Conservation (phyloP, 2,888 invertebrate genomes). For the Elegia similella region DNA sequence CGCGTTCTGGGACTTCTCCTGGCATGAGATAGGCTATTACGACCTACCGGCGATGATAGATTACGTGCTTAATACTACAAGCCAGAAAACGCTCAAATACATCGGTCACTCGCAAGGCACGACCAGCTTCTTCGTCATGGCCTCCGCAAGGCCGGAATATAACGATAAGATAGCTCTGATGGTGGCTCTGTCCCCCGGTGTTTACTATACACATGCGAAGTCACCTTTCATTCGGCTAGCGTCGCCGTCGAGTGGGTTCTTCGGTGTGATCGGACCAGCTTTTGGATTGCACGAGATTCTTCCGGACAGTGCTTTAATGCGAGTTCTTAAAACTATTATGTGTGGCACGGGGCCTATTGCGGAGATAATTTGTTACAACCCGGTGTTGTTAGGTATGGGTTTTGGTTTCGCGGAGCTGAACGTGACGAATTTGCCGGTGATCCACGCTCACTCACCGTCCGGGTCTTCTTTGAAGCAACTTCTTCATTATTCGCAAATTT, state of each 20-base stretch:
- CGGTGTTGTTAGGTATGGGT: neutral
- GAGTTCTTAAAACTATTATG: neutral
- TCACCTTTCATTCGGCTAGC: neutral
- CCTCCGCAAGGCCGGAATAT: slow-evolving; percentile 52
- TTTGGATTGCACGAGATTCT: neutral
- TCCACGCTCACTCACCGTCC: slow-evolving; percentile 20
- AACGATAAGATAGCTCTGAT: slow-evolving; percentile 56
- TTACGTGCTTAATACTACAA: slow-evolving; percentile 48
- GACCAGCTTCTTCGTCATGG: slow-evolving; percentile 53
- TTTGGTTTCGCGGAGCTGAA: slow-evolving; percentile 7
- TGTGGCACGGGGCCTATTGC: neutral
- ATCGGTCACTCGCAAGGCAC: slow-evolving; percentile 72
- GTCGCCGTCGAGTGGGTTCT: neutral
- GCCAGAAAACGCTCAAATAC: slow-evolving; percentile 52
- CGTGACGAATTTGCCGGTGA: slow-evolving; percentile 8
- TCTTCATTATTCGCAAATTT: slow-evolving; percentile 61
- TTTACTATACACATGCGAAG: slow-evolving; percentile 21
- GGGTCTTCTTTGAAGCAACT: slow-evolving; percentile 57
- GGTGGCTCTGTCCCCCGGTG: slow-evolving; percentile 25
- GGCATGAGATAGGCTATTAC: slow-evolving; percentile 57
- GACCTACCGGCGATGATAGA: slow-evolving; percentile 65
- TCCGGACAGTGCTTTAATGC: neutral
- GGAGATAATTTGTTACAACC: slow-evolving; percentile 25
- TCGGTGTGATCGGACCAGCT: neutral
- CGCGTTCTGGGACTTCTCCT: slow-evolving; percentile 61